phyloP scores from a whole-genome alignment of 2,113 vertebrate species.

The Salvelinus fontinalis region DNA sequence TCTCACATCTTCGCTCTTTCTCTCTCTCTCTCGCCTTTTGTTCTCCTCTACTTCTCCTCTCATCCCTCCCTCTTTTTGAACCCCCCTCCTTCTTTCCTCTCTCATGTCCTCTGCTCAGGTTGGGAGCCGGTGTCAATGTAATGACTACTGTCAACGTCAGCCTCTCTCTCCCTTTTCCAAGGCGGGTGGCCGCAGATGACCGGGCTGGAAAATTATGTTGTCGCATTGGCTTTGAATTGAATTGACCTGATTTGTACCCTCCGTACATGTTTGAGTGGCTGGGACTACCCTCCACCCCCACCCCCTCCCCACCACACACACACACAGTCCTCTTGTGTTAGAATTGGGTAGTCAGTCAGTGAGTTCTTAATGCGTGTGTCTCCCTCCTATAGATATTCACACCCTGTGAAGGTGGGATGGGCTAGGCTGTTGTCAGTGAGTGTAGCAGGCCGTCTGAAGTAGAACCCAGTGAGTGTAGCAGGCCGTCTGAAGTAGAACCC shows the following conservation, averaged over 20 bases:
- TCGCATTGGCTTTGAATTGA: constrained; percentile 77
- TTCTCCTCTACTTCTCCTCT: constrained; percentile 14
- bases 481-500: no score
- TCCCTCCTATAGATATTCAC: no score
- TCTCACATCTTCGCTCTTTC: no score
- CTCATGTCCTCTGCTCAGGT: constrained; percentile 14
- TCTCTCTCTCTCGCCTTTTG: no score
- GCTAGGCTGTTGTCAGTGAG: no score
- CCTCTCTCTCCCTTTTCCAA: constrained; percentile 12
- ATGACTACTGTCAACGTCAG: constrained; percentile 60
- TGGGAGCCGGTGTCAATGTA: constrained; percentile 46
- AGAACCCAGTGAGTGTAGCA: no score
- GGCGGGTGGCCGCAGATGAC: constrained; percentile 65
- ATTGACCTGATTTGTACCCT: constrained; percentile 78
- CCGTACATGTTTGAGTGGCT: constrained; percentile 43
- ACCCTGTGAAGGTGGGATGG: no score
- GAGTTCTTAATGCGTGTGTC: no score
- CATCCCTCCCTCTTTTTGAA: not conserved
- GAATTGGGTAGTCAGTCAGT: no score
- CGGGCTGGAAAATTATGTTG: constrained; percentile 78
- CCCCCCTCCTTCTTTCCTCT: not conserved
- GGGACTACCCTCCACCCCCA: not conserved
- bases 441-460: no score
- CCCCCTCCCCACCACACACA: not conserved
- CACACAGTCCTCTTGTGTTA: no score